Conservation (phyloP, 2,797 vertebrate genomes). For the Oceanodroma leucorhoa region DNA sequence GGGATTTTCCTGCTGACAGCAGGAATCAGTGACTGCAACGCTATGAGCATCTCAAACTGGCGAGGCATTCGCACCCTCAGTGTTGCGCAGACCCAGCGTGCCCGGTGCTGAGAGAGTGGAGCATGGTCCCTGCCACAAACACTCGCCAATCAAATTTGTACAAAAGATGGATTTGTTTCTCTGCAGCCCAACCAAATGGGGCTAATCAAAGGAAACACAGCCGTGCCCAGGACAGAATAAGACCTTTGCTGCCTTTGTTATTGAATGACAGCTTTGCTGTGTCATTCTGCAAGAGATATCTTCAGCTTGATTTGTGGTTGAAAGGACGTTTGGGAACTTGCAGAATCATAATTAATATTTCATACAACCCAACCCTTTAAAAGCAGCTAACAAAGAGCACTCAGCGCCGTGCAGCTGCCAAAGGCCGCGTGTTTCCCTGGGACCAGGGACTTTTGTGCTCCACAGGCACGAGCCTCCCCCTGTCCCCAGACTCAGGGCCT, state of each 20-base stretch:
- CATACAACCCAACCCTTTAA: not conserved
- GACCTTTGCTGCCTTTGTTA: not conserved
- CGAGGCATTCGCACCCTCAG: fast-evolving
- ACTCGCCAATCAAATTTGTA: fast-evolving
- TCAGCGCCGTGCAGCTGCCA: not conserved
- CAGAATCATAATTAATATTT: not conserved
- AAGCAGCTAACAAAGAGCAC: not conserved
- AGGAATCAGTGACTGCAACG: not conserved
- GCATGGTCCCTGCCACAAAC: not conserved
- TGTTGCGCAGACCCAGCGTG: fast-evolving
- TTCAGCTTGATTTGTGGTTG: not conserved
- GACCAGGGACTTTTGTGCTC: not conserved
- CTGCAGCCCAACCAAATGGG: not conserved
- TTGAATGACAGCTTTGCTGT: not conserved
- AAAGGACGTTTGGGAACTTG: not conserved
- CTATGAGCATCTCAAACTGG: not conserved
- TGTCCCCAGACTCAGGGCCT: not conserved
- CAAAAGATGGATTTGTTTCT: not conserved
- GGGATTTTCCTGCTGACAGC: not conserved
- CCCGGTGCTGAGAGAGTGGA: not conserved
- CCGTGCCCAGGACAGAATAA: fast-evolving
- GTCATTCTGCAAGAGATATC: not conserved
- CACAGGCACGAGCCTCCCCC: not conserved
- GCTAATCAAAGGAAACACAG: not conserved
- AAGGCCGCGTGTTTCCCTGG: fast-evolving